Evolutionary conservation across 2,113 vertebrate species (phyloP).

Genomic region (Microtus oregoni): DNA sequence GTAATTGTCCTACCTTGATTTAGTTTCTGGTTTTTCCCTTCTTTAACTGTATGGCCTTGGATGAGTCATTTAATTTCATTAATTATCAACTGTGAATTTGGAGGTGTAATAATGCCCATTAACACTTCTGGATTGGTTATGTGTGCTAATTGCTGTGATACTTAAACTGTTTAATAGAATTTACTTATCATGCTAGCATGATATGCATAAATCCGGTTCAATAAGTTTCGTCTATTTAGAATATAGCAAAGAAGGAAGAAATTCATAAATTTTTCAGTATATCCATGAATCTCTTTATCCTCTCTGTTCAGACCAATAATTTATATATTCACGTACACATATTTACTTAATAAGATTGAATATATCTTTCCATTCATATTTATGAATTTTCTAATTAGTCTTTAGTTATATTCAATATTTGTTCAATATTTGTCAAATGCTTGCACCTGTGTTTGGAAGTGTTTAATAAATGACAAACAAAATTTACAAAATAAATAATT

Average conservation of each 20-base stretch:
- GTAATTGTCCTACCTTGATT: not conserved
- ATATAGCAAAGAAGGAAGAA: not conserved
- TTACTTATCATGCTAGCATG: not conserved
- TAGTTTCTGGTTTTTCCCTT: not conserved
- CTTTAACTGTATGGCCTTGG: not conserved
- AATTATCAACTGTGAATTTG: conserved; percentile 28
- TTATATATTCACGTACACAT: not conserved
- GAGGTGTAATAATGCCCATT: not conserved
- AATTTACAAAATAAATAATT: conserved; percentile 9
- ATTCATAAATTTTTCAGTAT: not conserved
- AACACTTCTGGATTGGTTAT: not conserved
- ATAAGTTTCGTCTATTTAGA: not conserved
- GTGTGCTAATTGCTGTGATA: not conserved
- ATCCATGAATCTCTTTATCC: not conserved
- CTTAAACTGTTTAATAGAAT: not conserved
- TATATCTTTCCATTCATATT: not conserved
- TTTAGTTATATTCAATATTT: not conserved
- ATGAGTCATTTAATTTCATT: conserved; percentile 6
- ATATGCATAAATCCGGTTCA: not conserved
- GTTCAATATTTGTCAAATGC: not conserved
- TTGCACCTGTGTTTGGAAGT: not conserved
- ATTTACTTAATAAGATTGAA: not conserved
- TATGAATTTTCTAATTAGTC: not conserved
- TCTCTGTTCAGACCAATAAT: not conserved
- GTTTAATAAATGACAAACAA: not conserved